Base-by-base conservation (phyloP, 2,797 vertebrate species). In the Trachops cirrhosus region DNA sequence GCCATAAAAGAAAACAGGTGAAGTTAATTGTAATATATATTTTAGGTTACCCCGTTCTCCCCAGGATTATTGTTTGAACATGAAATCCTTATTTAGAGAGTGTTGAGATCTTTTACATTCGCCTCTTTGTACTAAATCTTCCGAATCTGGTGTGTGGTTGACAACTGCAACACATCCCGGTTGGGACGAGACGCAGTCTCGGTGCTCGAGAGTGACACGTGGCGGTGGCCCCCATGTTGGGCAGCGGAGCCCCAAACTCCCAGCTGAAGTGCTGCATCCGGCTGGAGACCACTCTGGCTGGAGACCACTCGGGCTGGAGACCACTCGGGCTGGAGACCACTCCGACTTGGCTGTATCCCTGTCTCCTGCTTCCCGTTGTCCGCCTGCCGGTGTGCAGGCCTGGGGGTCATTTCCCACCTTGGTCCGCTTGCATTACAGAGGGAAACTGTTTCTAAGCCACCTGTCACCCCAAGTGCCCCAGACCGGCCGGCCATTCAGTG, bases 201-300 rank as follows among this genome's bases (percentile, higher is more conserved):
- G 22, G 70, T 39, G 50, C 64, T 52, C 14, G 15, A 41, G 34
- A 59, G 29, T 18, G 9, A 5, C 39, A 7, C 4, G 2, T 39
- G 14, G 16, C 11, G 0, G 29, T 22, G 67, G 78, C 64, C 21
- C 3, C 44, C 2, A 0, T 0, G 0, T 14, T 41, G 10, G 34
- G 64, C 14, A 26, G 12, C 5, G 10, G 29, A 16, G 19, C 26
- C n/a, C 52, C 34, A 8, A 59, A 24, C 18, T 8, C 41, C 77
- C 32, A n/a, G 1, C 21, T 0, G 4, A 34, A 59, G 10, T 12
- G 16, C 59, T 67, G 18, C 26, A 1, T 34, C 57, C 41, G 9
- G 1, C 57, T 80, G 71, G 3, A 12, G 22, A 22, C 82, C 9
- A 29, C 86, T 67, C 74, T n/a, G 75, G n/a, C 32, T 14, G n/a